Conservation (phyloP, 2,888 invertebrate species). For the Nemotelus nigrinus region DNA sequence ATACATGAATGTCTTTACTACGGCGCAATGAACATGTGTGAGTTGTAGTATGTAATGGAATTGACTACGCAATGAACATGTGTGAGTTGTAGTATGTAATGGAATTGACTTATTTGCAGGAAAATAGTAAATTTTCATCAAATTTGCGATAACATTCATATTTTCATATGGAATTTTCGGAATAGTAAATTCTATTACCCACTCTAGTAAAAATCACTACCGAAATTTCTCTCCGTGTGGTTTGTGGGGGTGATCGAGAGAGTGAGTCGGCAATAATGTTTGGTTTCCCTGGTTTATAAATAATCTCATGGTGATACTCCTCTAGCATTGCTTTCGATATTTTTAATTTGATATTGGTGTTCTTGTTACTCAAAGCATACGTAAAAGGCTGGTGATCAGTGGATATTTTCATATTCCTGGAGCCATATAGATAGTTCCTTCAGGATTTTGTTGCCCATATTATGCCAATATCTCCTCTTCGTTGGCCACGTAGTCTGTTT, state of each 20-base stretch:
- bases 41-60: too few species aligned
- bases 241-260: not conserved
- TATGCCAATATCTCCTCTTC: not conserved
- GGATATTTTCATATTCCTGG: not conserved
- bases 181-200: too few species aligned
- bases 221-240: not conserved
- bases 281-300: not conserved
- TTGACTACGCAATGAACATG: too few species aligned
- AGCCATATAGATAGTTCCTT: not conserved
- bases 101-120: too few species aligned
- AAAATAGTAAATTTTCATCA: too few species aligned
- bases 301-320: too few species aligned
- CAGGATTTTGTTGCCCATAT: not conserved
- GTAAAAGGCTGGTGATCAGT: not conserved
- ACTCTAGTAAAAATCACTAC: too few species aligned
- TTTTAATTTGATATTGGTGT: not conserved
- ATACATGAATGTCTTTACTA: too few species aligned
- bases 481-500: not conserved
- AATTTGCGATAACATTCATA: too few species aligned
- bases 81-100: too few species aligned
- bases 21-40: too few species aligned
- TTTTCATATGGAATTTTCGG: too few species aligned
- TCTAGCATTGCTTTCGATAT: not conserved
- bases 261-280: not conserved
- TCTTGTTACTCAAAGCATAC: not conserved